Conservation (phyloP, 2,888 invertebrate genomes). For the Rutpela maculata region DNA sequence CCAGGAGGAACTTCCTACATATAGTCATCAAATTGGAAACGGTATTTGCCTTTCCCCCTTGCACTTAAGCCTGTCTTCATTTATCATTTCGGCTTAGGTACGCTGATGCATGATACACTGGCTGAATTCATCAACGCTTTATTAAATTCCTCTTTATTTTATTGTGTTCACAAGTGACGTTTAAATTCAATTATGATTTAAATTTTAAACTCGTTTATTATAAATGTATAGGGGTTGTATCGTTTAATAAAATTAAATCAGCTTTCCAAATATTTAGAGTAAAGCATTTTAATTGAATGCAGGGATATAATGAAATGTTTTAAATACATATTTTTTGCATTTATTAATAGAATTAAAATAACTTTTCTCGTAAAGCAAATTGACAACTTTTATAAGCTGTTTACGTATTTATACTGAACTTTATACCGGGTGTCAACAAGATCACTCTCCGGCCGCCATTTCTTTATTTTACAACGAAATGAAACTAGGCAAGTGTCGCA, state of each 20-base stretch:
- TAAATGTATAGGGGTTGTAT: conserved; percentile 12
- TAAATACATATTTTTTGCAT: conserved; percentile 18
- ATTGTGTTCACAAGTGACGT: conserved; percentile 36
- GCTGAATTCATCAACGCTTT: conserved; percentile 38
- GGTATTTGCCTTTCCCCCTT: conserved; percentile 35
- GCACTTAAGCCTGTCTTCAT: conserved; percentile 31
- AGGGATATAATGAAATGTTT: conserved; percentile 9
- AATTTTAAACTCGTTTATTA: conserved; percentile 39
- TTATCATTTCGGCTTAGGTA: conserved; percentile 37
- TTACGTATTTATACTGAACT: background rate
- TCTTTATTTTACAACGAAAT: no score
- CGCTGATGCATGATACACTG: conserved; percentile 33
- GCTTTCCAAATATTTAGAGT: conserved; percentile 27
- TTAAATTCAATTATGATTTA: conserved; percentile 36
- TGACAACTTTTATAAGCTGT: background rate
- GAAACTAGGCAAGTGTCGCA: no score
- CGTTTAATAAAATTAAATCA: conserved; percentile 30
- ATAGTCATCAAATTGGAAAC: conserved; percentile 35
- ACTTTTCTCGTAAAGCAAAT: background rate
- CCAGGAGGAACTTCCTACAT: conserved; percentile 22
- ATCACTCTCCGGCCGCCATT: no score
- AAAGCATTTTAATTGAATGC: conserved; percentile 23
- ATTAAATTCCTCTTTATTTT: conserved; percentile 41
- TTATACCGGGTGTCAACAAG: no score
- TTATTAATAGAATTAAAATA: background rate